A percentile compares a stretch with the other conserved stretches of the same genome.
These are phyloP conservation scores for Tragulus kanchil DNA, from an alignment of 2,113 vertebrate genomes.

Conservation along the genomic window DNA sequence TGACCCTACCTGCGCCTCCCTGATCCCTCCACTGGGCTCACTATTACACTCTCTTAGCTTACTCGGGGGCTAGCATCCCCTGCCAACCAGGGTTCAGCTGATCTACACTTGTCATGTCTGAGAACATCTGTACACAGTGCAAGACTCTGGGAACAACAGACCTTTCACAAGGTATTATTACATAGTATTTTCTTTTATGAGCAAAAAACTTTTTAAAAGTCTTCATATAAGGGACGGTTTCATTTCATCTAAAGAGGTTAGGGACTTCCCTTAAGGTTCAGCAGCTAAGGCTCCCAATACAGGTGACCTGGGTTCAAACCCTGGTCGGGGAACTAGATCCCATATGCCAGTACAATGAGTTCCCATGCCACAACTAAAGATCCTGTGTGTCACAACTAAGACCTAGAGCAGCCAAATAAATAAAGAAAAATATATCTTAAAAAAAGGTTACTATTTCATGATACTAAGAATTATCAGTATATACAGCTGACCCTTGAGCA, in stretches of 20 bases:
- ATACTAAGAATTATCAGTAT: neutral
- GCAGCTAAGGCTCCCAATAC: too few species aligned
- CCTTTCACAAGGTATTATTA: neutral
- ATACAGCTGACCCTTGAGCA: neutral
- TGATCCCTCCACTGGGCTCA: neutral
- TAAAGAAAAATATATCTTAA: too few species aligned
- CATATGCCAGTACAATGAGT: too few species aligned
- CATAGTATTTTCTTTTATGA: neutral
- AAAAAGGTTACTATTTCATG: neutral
- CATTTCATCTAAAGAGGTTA: neutral
- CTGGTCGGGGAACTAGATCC: too few species aligned
- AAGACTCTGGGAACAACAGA: neutral
- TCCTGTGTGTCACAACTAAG: too few species aligned
- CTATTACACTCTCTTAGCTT: neutral
- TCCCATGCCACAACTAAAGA: too few species aligned
- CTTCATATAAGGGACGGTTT: neutral
- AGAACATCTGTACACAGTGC: neutral
- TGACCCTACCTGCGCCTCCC: neutral
- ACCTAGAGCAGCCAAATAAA: too few species aligned
- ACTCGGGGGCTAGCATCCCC: neutral
- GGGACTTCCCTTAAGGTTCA: too few species aligned
- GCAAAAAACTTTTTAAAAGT: neutral
- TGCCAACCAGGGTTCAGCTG: too few species aligned
- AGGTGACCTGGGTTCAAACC: too few species aligned
- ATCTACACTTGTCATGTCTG: neutral